Conservation (phyloP, 2,113 vertebrate species). For the Tyrannus savana region DNA sequence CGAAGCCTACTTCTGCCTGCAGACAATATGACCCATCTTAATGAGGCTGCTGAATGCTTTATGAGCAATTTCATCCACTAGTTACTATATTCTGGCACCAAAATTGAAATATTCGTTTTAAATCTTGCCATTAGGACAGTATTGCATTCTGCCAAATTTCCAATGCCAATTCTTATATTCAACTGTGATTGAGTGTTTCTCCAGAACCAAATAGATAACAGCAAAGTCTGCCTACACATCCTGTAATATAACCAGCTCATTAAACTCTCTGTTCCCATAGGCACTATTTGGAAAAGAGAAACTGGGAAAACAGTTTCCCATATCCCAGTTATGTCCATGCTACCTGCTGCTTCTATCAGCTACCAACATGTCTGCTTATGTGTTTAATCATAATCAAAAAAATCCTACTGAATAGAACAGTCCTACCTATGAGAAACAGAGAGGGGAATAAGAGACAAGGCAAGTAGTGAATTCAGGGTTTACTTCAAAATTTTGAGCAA, state of each 20-base stretch:
- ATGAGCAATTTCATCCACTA: constrained; percentile 50
- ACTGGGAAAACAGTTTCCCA: not conserved
- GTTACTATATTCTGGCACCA: constrained; percentile 45
- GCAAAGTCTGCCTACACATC: not conserved
- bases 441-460: not conserved
- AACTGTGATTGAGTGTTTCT: not conserved
- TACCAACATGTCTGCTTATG: not conserved
- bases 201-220: not conserved
- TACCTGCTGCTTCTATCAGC: not conserved
- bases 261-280: not conserved
- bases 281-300: not conserved
- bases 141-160: constrained; percentile 23
- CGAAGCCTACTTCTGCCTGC: constrained; percentile 24
- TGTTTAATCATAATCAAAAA: not conserved
- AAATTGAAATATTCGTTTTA: constrained; percentile 39
- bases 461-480: not conserved
- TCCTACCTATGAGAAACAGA: not conserved
- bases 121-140: constrained; percentile 4
- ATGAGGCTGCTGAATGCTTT: constrained; percentile 53
- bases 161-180: not conserved
- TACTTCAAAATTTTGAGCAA: not conserved
- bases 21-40: constrained; percentile 37
- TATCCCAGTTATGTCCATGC: not conserved
- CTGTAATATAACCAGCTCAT: not conserved
- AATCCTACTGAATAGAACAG: not conserved